These are phyloP conservation scores for Leucania comma DNA, from an alignment of 2,888 invertebrate genomes.

Conservation along the genomic window DNA sequence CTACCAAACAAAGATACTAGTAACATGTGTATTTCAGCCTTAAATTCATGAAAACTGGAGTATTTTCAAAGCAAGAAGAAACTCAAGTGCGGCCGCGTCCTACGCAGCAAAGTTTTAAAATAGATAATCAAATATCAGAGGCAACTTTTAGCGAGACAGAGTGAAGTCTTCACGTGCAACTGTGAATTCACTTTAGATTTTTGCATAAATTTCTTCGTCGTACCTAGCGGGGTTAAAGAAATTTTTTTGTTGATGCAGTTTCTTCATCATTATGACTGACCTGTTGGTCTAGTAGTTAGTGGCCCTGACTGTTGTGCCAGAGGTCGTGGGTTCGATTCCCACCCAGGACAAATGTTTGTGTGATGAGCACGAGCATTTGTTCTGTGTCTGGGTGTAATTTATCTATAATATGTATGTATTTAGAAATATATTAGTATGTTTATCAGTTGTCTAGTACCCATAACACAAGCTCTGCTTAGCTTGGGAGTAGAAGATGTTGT, in stretches of 20 bases:
- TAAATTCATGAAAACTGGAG: neutral
- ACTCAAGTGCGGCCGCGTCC: conserved; percentile 25
- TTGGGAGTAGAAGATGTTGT: no score
- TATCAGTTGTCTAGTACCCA: no score
- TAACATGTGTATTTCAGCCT: neutral
- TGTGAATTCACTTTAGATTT: conserved; percentile 62
- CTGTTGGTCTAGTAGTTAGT: no score
- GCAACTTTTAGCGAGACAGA: conserved; percentile 52
- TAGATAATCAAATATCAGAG: conserved; percentile 71
- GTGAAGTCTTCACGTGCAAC: conserved; percentile 55
- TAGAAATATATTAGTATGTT: no score
- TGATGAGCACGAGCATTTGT: no score
- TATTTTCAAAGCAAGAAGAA: neutral
- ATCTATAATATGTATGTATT: no score
- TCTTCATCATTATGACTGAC: neutral
- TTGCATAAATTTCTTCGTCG: conserved; percentile 57
- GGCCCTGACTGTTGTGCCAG: no score
- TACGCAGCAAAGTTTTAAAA: conserved; percentile 64
- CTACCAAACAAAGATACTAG: no score
- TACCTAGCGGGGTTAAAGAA: neutral
- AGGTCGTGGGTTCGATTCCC: no score
- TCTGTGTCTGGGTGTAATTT: no score
- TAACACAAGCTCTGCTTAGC: no score
- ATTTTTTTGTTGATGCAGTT: neutral
- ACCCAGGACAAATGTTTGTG: no score